Base-by-base conservation (phyloP, 2,888 invertebrate genomes). In the Biston betularia region DNA sequence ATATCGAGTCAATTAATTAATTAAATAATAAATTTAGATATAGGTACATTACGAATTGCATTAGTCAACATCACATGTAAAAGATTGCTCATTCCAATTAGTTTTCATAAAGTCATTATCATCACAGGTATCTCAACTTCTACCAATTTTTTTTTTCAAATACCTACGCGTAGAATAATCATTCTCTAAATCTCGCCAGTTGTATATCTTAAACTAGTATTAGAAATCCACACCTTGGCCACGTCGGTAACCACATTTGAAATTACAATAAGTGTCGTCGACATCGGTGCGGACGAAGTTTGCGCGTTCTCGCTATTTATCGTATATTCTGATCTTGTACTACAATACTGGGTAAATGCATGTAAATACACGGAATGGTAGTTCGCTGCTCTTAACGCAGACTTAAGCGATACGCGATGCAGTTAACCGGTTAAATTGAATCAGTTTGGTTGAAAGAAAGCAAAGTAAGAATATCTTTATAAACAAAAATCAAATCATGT, bases 261-360 rank as follows among this genome's bases (percentile, higher is more conserved):
- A 92, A 89, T 90, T 92, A 90, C 88, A 92, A 92, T 92, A 89
- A 89, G 89, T 84, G 86, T 85, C 85, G 79, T 75, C 83, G 82
- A 84, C 88, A 86, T 83, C 71, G 65, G 69, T 72, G 76, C 79
- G 83, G 79, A 84, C 81, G 82, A 91, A 91, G 89, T 90, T 90
- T 90, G 88, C 85, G 85, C 83, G 85, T 85, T 83, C 55, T 60
- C 14, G 45, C 53, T 42, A 85, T 86, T 86, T 87, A 87, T 88
- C 86, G 80, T 82, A 81, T 86, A 85, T 85, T 85, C 81, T 75
- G 78, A 88, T 88, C 86, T 86, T 80, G 79, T 80, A 81, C 79
- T 59, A 61, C 63, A 67, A 67, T 68, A 70, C 60, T 63, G 61
- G 54, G 62, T 59, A 67, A 67, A 63, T 63, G 58, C 67, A 67